Evolutionary conservation across 2,888 invertebrate genomes (phyloP).

Genomic region (Kuschelorhynchus macadamiae): DNA sequence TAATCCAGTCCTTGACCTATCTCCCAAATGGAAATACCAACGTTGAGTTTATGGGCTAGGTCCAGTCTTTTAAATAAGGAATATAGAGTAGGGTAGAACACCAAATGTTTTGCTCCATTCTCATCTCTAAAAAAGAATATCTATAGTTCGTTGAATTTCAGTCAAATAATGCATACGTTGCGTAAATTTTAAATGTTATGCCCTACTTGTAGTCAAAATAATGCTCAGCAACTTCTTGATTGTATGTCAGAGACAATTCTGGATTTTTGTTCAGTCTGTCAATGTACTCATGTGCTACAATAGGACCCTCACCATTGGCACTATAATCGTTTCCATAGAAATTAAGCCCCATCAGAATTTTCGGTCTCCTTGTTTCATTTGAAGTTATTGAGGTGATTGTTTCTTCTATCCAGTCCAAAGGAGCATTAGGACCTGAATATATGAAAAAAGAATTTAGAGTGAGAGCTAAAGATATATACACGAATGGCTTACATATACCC

Average conservation of each 20-base stretch:
- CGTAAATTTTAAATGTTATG: too few relatives aligned
- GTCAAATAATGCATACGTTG: too few relatives aligned
- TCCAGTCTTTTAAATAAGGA: conserved; percentile 87
- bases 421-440: conserved; percentile 87
- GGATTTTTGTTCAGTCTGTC: conserved; percentile 78
- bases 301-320: conserved; percentile 85
- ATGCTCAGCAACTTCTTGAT: conserved; percentile 85
- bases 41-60: conserved; percentile 83
- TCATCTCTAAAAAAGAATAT: conserved; percentile 62
- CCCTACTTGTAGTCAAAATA: conserved; percentile 89
- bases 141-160: too few relatives aligned
- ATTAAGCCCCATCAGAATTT: conserved; percentile 91
- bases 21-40: conserved; percentile 95
- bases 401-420: conserved; percentile 84
- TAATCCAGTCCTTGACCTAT: conserved; percentile 96
- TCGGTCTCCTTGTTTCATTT: conserved; percentile 75
- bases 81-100: conserved; percentile 91
- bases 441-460: too few relatives aligned
- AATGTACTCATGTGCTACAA: conserved; percentile 84
- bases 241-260: conserved; percentile 84
- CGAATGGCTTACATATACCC: too few relatives aligned
- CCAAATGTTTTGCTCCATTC: conserved; percentile 80
- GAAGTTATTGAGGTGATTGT: conserved; percentile 84
- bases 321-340: conserved; percentile 95
- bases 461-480: too few relatives aligned